Evolutionary conservation across 2,888 invertebrate species (phyloP).

Genomic region (Polylopha cassiicola): DNA sequence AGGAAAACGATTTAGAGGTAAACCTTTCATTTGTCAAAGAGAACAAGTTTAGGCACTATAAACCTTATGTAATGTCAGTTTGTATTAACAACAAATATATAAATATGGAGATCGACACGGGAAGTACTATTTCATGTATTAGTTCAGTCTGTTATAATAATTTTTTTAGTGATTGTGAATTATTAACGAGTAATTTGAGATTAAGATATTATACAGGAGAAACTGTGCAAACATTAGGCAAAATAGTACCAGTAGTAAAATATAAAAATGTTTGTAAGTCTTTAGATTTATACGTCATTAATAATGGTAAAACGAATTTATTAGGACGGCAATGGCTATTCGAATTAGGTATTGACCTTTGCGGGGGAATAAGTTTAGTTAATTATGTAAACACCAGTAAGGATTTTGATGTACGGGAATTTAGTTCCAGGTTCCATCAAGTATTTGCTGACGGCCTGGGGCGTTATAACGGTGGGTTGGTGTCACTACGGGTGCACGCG

Average conservation of each 20-base stretch:
- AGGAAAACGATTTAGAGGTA: neutral
- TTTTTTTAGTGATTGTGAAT: neutral
- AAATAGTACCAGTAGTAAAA: constrained; percentile 8
- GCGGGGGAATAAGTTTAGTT: neutral
- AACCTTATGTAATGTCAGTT: constrained; percentile 3
- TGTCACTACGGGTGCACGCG: constrained; percentile 21
- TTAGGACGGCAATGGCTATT: constrained; percentile 24
- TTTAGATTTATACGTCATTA: constrained; percentile 8
- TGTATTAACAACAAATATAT: neutral
- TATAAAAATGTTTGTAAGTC: constrained; percentile 12
- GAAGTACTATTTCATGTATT: constrained; percentile 26
- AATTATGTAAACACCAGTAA: constrained; percentile 2
- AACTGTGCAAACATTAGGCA: constrained; percentile 12
- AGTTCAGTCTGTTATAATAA: constrained; percentile 15
- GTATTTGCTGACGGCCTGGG: constrained; percentile 31
- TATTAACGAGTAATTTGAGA: constrained; percentile 4
- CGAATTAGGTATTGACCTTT: constrained; percentile 17
- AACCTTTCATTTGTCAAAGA: too few species aligned
- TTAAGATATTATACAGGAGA: constrained; percentile 23
- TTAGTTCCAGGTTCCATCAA: constrained; percentile 28
- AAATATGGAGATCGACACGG: constrained; percentile 24
- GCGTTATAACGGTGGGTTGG: constrained; percentile 28
- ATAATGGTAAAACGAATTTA: constrained; percentile 24
- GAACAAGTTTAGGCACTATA: too few species aligned
- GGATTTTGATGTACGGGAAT: constrained; percentile 2